phyloP scores from a whole-genome alignment of 2,888 invertebrate genomes.

The Macrosoma leucophasiata region DNA sequence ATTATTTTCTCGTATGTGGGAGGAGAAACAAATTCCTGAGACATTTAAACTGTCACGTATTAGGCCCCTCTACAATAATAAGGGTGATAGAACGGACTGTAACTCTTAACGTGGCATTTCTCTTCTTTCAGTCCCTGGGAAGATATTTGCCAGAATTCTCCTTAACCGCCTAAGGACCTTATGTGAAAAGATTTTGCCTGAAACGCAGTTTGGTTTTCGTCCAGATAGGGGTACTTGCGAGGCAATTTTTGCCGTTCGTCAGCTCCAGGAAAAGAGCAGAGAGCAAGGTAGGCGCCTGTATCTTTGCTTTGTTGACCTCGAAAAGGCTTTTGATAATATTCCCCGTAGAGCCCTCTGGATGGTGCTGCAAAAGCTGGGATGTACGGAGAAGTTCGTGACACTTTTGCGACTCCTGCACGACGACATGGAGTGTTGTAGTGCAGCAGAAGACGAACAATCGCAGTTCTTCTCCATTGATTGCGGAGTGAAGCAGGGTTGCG shows the following conservation, averaged over 20 bases:
- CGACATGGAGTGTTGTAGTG: conserved; percentile 9
- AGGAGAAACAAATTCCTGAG: conserved; percentile 11
- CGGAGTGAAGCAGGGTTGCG: conserved; percentile 8
- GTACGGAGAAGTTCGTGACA: conserved; percentile 16
- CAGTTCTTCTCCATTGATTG: conserved; percentile 3
- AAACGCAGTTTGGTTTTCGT: conserved; percentile 22
- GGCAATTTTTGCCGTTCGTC: conserved; percentile 8
- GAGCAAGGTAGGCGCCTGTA: conserved; percentile 11
- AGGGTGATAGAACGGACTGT: conserved; percentile 15
- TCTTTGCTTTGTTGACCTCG: conserved; percentile 13
- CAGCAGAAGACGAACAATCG: conserved; percentile 1
- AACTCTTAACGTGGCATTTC: conserved; percentile 22
- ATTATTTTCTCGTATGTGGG: conserved; percentile 16
- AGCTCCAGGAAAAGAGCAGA: conserved; percentile 11
- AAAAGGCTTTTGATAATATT: conserved; percentile 12
- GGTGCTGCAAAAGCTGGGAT: conserved; percentile 12
- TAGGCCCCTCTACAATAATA: conserved; percentile 9
- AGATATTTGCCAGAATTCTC: conserved; percentile 15
- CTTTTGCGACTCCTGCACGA: conserved; percentile 11
- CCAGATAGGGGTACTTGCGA: conserved; percentile 6
- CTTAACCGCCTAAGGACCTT: conserved; percentile 6
- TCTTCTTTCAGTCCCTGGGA: conserved; percentile 12
- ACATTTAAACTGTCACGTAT: conserved; percentile 12
- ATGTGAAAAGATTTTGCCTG: conserved; percentile 19
- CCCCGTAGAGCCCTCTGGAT: conserved; percentile 12